Evolutionary conservation across 2,888 invertebrate species (phyloP), one percentile per base, ranked within the genome.

Genomic region (Caenorhabditis macrosperma): DNA sequence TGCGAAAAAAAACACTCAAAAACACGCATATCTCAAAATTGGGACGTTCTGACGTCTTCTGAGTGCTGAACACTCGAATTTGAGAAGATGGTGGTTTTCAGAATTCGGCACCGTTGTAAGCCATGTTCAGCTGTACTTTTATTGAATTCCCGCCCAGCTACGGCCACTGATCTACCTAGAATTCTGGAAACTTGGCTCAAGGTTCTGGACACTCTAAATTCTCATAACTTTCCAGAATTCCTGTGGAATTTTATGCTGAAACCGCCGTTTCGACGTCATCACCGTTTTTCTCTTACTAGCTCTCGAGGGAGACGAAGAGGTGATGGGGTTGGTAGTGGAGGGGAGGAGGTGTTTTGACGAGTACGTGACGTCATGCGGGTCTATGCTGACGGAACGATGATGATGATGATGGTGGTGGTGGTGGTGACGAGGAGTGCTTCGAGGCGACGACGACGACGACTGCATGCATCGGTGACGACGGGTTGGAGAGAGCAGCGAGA

Each of bases 371-470:
- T 72, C 72, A 57, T 64, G 64, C 28, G 74, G 64, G 64, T 74
- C 74, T n/a, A 74, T 41, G 74, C 74, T 74, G 64, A 59, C 59
- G 17, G 64, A 74, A 48, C 74, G 74, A 48, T 72, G 60, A 33
- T 71, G 61, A 38, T 63, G 55, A 48, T 69, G 69, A 26, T 72
- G 55, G 35, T 72, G 72, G 35, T 64, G 71, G 33, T 26, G 59
- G 12, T 52, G 67, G 35, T 69, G 61, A 5, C 54, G 61, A 15
- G 59, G 59, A 1, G 50, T 38, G n/a, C 26, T n/a, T 17, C 67
- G 48, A 1, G 68, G 59, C 15, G 68, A 66, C 0, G 52, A 41
- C 12, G 26, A 28, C 17, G 54, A 55, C 15, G 46, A 54, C 26
- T 30, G 30, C 6, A 59, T 59, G 7, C 68, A 57, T 26, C 54